Conservation (phyloP, 2,797 vertebrate species). For the Crypturellus tataupa region DNA sequence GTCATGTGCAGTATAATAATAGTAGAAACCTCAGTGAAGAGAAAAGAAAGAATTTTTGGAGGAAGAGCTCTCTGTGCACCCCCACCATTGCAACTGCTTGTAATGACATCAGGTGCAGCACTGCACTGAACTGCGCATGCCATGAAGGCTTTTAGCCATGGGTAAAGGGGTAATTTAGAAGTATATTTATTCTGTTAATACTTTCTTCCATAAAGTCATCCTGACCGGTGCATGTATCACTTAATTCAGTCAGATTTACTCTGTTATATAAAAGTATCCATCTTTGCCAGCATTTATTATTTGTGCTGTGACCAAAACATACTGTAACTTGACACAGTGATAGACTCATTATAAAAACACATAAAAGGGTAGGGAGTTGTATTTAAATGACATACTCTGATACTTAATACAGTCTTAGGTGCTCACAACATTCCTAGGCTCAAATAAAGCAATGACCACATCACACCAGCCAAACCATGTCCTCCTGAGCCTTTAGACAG, state of each 20-base stretch:
- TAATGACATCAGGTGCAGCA: background rate
- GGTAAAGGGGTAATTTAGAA: background rate
- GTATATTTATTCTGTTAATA: background rate
- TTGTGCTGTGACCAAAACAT: background rate
- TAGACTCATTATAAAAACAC: background rate
- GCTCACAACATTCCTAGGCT: background rate
- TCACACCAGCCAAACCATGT: accelerated
- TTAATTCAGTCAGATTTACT: constrained; percentile 23
- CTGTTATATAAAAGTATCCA: background rate
- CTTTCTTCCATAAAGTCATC: constrained; percentile 22
- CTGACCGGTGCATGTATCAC: background rate
- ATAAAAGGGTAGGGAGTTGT: background rate
- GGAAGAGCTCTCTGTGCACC: background rate
- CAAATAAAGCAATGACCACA: background rate
- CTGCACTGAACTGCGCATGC: constrained; percentile 1
- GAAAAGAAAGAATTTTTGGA: background rate
- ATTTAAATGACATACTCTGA: background rate
- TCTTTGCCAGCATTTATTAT: background rate
- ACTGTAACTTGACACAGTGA: background rate
- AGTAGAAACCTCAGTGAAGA: background rate
- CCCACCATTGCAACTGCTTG: background rate
- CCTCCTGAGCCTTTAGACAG: too few relatives aligned
- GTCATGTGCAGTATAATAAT: background rate
- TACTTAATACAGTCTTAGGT: background rate
- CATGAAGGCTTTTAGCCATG: background rate